Percentiles rank a stretch among this genome's conserved stretches.
phyloP scores from a whole-genome alignment of 2,113 vertebrate species.

The Hirundichthys speculiger region DNA sequence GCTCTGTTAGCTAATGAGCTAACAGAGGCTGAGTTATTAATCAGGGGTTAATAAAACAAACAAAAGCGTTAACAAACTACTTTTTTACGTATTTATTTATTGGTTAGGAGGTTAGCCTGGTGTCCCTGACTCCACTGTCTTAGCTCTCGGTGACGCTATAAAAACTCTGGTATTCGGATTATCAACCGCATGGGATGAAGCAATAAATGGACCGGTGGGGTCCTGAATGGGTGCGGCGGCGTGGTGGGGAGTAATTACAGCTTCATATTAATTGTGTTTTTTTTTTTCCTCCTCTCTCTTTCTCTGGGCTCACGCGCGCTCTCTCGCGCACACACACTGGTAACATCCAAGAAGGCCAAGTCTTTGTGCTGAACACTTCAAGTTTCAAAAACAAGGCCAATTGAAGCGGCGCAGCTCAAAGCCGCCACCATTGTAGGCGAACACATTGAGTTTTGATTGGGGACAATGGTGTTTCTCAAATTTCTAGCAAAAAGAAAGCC shows the following conservation, averaged over 20 bases:
- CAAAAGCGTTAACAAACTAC: no score
- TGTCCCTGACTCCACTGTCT: constrained; percentile 4
- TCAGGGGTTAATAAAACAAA: no score
- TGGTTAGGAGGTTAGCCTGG: no score
- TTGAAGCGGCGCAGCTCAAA: constrained; percentile 93
- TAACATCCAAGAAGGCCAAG: constrained; percentile 89
- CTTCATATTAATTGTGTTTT: constrained; percentile 87
- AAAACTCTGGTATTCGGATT: constrained; percentile 81
- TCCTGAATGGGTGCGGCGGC: constrained; percentile 82
- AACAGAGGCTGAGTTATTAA: no score
- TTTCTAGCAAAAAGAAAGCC: constrained; percentile 95
- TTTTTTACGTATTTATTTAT: no score
- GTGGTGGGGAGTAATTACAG: constrained; percentile 85
- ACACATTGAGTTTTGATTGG: constrained; percentile 97
- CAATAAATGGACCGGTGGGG: constrained; percentile 80
- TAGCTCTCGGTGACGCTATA: constrained; percentile 47
- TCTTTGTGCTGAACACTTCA: constrained; percentile 93
- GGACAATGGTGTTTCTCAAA: constrained; percentile 98
- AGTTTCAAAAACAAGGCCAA: constrained; percentile 97
- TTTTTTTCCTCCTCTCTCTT: constrained; percentile 35
- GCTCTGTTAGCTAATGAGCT: no score
- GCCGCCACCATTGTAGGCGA: constrained; percentile 88
- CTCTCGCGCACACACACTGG: constrained; percentile 69
- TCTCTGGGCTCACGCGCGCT: constrained; percentile 42
- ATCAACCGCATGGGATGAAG: constrained; percentile 79